These are phyloP conservation scores for Styela plicata DNA, from an alignment of 23 tunicate genomes.

Conservation along the genomic window DNA sequence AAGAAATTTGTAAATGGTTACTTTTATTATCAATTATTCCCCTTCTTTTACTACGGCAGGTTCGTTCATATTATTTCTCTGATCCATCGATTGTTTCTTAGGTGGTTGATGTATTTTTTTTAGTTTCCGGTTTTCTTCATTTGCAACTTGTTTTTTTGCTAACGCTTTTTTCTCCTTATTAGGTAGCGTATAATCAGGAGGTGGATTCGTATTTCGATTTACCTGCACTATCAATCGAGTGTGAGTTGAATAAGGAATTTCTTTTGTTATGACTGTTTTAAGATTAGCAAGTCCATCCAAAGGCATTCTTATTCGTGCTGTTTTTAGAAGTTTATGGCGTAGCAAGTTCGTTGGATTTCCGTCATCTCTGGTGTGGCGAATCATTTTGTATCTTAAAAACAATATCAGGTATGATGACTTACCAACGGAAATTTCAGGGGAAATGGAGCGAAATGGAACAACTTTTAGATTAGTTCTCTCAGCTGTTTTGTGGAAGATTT, in stretches of 20 bases:
- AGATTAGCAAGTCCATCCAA: slow-evolving; percentile 47
- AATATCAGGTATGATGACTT: not conserved
- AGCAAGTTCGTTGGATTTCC: slow-evolving; percentile 45
- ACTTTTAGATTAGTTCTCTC: too few relatives aligned
- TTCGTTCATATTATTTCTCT: not conserved
- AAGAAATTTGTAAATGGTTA: too few relatives aligned
- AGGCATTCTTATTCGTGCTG: slow-evolving; percentile 26
- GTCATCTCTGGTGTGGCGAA: slow-evolving; percentile 43
- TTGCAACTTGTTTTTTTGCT: not conserved
- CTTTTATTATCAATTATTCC: not conserved
- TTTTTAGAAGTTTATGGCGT: slow-evolving; percentile 45
- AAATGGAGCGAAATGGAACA: too few relatives aligned
- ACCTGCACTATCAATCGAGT: slow-evolving; percentile 33
- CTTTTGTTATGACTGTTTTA: slow-evolving; percentile 19
- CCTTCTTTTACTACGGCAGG: not conserved
- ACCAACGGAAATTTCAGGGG: too few relatives aligned
- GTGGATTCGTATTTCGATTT: slow-evolving; percentile 14
- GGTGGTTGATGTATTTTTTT: not conserved
- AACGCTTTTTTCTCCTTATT: not conserved
- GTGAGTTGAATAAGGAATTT: slow-evolving; percentile 2
- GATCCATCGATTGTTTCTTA: not conserved
- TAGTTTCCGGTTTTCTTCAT: not conserved
- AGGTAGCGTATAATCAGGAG: not conserved
- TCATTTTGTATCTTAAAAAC: slow-evolving; percentile 59
- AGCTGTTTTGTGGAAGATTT: too few relatives aligned